phyloP scores from a whole-genome alignment of 2,113 vertebrate species.

The Barbus barbus region DNA sequence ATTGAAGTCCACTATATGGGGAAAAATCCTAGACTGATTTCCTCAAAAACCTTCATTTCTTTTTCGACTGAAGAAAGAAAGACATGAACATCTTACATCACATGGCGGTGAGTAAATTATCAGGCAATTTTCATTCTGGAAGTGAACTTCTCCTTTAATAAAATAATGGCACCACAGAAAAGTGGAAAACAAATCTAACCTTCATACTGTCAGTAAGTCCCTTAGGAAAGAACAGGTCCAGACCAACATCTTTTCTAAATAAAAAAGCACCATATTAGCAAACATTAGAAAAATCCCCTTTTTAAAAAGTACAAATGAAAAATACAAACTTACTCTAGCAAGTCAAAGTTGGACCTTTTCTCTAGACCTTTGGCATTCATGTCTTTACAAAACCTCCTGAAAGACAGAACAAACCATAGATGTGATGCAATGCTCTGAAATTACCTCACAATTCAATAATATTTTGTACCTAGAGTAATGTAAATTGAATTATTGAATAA shows the following conservation, averaged over 20 bases:
- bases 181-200: constrained; percentile 70
- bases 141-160: neutral
- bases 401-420: constrained; percentile 22
- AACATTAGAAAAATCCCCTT: neutral
- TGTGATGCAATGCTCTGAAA: neutral
- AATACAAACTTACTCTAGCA: constrained; percentile 85
- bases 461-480: neutral
- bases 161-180: neutral
- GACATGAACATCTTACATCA: too few species aligned
- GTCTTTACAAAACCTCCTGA: constrained; percentile 95
- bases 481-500: neutral
- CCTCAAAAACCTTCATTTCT: too few species aligned
- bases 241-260: constrained; percentile 90
- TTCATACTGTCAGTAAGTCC: constrained; percentile 89
- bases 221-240: constrained; percentile 90
- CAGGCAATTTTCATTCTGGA: too few species aligned
- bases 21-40: too few species aligned
- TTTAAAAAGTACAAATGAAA: neutral
- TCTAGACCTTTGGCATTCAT: constrained; percentile 94
- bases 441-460: neutral
- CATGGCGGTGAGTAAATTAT: too few species aligned
- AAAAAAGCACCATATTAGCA: neutral
- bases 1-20: too few species aligned
- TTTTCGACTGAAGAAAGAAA: too few species aligned
- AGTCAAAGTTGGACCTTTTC: constrained; percentile 96